A percentile compares a stretch with the other conserved stretches of the same genome.
These are phyloP conservation scores for Cynaeus angustus DNA, from an alignment of 2,888 invertebrate species.

Conservation along the genomic window DNA sequence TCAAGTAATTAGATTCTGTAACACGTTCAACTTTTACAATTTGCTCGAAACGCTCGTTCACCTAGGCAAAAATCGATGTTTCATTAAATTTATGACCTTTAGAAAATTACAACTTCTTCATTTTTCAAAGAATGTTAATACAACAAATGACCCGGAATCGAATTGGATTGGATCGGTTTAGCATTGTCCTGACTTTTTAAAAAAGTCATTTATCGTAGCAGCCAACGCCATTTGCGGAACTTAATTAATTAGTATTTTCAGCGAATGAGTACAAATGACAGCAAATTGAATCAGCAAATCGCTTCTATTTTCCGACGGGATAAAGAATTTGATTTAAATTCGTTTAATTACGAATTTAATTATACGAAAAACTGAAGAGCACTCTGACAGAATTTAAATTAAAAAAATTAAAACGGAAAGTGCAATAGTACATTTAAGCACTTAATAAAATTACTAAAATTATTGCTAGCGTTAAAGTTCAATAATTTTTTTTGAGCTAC, in stretches of 20 bases:
- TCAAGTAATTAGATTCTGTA: slow-evolving; percentile 20
- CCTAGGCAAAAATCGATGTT: slow-evolving; percentile 24
- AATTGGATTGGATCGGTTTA: slow-evolving; percentile 21
- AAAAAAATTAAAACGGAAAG: too few species aligned
- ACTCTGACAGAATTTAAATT: too few species aligned
- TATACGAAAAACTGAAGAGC: slow-evolving; percentile 10
- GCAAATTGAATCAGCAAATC: slow-evolving; percentile 19
- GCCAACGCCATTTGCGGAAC: slow-evolving; percentile 20
- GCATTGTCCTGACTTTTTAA: slow-evolving; percentile 30
- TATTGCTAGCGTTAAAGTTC: too few species aligned
- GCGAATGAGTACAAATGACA: slow-evolving; percentile 20
- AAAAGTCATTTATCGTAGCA: slow-evolving; percentile 25
- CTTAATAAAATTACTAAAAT: too few species aligned
- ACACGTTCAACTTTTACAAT: slow-evolving; percentile 4
- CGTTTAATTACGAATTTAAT: slow-evolving; percentile 18
- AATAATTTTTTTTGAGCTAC: too few species aligned
- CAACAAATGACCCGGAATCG: slow-evolving; percentile 14
- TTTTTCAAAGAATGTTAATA: slow-evolving; percentile 29
- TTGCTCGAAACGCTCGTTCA: neutral
- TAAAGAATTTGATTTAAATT: slow-evolving; percentile 5
- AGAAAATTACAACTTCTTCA: slow-evolving; percentile 13
- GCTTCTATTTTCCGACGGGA: slow-evolving; percentile 2
- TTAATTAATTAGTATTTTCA: slow-evolving; percentile 40
- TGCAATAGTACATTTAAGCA: too few species aligned
- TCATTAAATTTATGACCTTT: slow-evolving; percentile 26